A percentile compares a stretch with the other conserved stretches of the same genome.
These are phyloP conservation scores for Brachionus rubens DNA, from an alignment of 1,140 invertebrate species.

Conservation along the genomic window DNA sequence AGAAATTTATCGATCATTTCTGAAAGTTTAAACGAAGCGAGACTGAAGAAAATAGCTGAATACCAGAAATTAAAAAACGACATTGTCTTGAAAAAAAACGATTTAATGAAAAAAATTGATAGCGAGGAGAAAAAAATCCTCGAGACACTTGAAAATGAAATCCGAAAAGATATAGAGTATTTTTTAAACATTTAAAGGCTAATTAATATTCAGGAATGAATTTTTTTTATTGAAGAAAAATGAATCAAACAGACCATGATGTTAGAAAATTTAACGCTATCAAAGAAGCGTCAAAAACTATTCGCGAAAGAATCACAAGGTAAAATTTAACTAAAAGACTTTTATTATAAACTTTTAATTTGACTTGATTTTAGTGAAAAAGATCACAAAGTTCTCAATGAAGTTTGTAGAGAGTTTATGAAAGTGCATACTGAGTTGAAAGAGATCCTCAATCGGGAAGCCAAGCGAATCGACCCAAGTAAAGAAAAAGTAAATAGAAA, in stretches of 20 bases:
- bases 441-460: background rate
- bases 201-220: background rate
- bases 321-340: background rate
- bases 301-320: constrained; percentile 5
- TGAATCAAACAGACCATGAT: background rate
- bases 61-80: constrained; percentile 25
- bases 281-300: constrained; percentile 11
- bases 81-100: background rate
- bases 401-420: constrained; percentile 5
- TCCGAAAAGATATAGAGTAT: background rate
- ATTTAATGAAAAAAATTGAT: background rate
- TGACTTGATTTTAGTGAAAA: background rate
- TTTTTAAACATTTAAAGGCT: background rate
- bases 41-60: constrained; percentile 20
- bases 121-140: background rate
- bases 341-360: background rate
- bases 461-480: background rate
- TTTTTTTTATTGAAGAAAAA: background rate
- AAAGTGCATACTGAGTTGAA: background rate
- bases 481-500: background rate
- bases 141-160: background rate
- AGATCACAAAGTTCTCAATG: constrained; percentile 5
- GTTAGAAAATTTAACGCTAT: constrained; percentile 18
- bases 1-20: constrained; percentile 1
- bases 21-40: background rate